Percentiles rank a stretch among this genome's conserved stretches.
Conservation (phyloP, 1,140 invertebrate species). For the Trachelipus rathkii region DNA sequence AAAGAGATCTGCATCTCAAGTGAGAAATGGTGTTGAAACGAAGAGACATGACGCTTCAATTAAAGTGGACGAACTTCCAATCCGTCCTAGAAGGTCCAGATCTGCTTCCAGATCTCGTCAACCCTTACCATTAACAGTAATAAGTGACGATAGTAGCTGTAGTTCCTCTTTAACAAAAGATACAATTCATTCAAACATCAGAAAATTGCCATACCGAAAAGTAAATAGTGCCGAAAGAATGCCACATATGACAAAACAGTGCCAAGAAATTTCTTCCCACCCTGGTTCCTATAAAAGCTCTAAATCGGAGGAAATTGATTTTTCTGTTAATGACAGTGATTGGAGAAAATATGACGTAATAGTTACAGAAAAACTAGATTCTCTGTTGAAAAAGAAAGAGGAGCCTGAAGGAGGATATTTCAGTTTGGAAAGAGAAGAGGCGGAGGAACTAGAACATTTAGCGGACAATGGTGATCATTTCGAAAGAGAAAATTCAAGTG, state of each 20-base stretch:
- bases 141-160: not conserved
- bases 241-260: not conserved
- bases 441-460: not conserved
- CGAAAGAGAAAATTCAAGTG: not conserved
- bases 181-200: not conserved
- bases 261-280: not conserved
- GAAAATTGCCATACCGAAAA: not conserved
- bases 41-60: not conserved
- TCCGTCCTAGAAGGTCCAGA: not conserved
- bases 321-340: not conserved
- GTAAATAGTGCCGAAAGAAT: not conserved
- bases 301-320: not conserved
- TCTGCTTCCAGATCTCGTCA: not conserved
- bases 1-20: not conserved
- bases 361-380: not conserved
- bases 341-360: slow-evolving; percentile 1
- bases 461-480: not conserved
- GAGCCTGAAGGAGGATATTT: slow-evolving; percentile 38
- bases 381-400: slow-evolving; percentile 3
- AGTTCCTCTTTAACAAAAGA: not conserved
- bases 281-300: not conserved
- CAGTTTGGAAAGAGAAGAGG: slow-evolving; percentile 37
- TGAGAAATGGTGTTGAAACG: not conserved
- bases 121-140: not conserved
- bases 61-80: not conserved